A percentile compares a stretch with the other conserved stretches of the same genome.
Evolutionary conservation across 2,113 vertebrate species (phyloP).

Genomic region (Ptilorrhoa leucosticta): DNA sequence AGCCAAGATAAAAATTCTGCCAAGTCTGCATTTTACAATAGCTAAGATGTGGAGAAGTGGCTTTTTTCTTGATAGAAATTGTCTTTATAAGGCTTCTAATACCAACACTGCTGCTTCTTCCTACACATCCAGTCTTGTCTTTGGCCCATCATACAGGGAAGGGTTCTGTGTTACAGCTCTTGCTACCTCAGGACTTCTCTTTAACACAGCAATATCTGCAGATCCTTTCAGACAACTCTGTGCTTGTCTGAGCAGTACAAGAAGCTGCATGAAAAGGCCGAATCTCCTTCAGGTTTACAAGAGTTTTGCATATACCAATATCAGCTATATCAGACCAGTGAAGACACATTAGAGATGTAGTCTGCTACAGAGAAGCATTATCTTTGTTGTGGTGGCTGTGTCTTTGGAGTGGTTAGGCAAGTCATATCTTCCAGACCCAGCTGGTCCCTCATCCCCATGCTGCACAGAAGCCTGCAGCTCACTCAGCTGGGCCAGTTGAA

Average conservation of each 20-base stretch:
- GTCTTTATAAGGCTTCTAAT: background rate
- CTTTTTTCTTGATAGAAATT: background rate
- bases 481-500: background rate
- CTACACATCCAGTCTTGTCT: background rate
- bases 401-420: background rate
- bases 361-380: background rate
- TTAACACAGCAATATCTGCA: background rate
- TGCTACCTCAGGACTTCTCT: background rate
- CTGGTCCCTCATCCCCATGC: background rate
- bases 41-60: background rate
- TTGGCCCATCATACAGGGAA: background rate
- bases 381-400: background rate
- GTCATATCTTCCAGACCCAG: background rate
- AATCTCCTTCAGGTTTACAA: background rate
- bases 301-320: background rate
- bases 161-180: background rate
- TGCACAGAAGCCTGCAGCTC: background rate
- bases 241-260: background rate
- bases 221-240: background rate
- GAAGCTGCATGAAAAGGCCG: background rate
- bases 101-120: background rate
- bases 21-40: background rate
- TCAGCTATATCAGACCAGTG: background rate
- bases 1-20: background rate
- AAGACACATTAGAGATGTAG: background rate